phyloP scores from a whole-genome alignment of 2,888 invertebrate genomes.

The Dilophus febrilis region DNA sequence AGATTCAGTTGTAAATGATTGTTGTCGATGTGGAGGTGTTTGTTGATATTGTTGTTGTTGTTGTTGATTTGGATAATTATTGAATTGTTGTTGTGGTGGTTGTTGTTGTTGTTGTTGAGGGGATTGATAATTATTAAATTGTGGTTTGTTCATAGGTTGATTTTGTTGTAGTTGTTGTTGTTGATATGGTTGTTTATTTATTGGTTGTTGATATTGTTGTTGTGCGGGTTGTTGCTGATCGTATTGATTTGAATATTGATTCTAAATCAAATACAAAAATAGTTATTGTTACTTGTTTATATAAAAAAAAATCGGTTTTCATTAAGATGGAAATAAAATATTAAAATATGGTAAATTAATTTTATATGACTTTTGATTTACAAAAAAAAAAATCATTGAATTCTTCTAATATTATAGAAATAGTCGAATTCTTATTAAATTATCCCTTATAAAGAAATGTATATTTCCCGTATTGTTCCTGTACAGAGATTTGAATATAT shows the following conservation, averaged over 20 bases:
- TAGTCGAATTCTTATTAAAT: no score
- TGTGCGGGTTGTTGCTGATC: slow-evolving; percentile 7
- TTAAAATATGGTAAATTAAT: no score
- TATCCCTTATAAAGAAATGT: no score
- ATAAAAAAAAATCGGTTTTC: no score
- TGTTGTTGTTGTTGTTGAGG: slow-evolving; percentile 15
- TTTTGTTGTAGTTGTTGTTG: slow-evolving; percentile 14
- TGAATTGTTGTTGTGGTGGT: slow-evolving; percentile 13
- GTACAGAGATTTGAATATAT: no score
- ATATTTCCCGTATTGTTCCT: no score
- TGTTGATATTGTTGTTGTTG: slow-evolving; percentile 10
- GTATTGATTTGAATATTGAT: background rate
- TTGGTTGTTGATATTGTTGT: slow-evolving; percentile 11
- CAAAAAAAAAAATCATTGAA: no score
- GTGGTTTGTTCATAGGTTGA: slow-evolving; percentile 12
- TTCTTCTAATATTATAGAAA: no score
- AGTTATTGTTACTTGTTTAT: background rate
- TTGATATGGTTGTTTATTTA: slow-evolving; percentile 15
- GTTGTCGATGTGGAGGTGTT: background rate
- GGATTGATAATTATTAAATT: background rate
- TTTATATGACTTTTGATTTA: no score
- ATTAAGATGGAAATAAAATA: no score
- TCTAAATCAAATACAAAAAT: background rate
- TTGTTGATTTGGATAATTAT: slow-evolving; percentile 7
- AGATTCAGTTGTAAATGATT: background rate